Base-by-base conservation (phyloP, 2,113 vertebrate genomes). In the Zosterops hypoxanthus region DNA sequence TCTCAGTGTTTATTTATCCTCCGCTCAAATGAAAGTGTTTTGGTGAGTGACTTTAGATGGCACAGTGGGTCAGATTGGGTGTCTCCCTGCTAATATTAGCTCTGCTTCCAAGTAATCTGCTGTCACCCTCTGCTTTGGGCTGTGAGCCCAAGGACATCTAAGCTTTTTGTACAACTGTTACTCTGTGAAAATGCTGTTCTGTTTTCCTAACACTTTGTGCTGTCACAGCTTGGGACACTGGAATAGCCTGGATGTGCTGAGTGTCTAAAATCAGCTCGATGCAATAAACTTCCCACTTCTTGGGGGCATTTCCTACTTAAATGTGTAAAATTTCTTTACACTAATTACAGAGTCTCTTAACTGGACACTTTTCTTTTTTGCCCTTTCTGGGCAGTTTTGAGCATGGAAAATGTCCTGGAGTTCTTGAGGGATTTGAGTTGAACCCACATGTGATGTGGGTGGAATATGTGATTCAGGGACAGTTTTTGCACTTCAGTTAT, bases 81-180 rank as follows among this genome's bases (percentile, higher is more conserved):
- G 47, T 47, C 36, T 95, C 26, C 63, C 60, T 89, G 95, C 91
- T 96, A 94, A 98, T 97, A 96, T 92, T 97, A 97, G 83, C 75
- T n/a, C 75, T 91, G 93, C 90, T 97, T 93, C 87, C 80, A 60
- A 96, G 90, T 95, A 93, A 93, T 90, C 59, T 91, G 70, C 79
- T 95, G 93, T 96, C 93, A 94, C 81, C 66, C 46, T 80, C 59
- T 97, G 90, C 92, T 71, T 86, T 86, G 82, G 93, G 90, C 66
- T 93, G 60, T 70, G 3, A 79, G 33, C 91, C 63, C 77, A 73
- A 82, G 87, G 47, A 64, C 85, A 85, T 86, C 68, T 95, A 47
- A 57, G 53, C 82, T 91, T 91, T 63, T 60, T 90, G 34, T 64
- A 65, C 71, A 69, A 55, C 70, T 92, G 66, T 79, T 76, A 65